phyloP scores from a whole-genome alignment of 2,888 invertebrate genomes.

The Endomychus coccineus region DNA sequence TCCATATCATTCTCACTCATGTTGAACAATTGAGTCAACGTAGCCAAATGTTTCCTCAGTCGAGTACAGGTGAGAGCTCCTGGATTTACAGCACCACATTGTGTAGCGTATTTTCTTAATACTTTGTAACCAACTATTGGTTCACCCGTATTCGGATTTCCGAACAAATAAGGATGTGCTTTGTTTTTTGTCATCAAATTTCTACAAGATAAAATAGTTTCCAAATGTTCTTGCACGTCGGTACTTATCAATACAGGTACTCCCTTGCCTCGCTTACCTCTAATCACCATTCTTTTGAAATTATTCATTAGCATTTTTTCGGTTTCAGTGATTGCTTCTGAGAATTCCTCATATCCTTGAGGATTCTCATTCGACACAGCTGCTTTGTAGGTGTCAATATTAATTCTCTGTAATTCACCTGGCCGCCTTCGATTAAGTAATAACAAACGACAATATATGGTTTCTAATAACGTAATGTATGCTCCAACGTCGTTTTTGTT shows the following conservation, averaged over 20 bases:
- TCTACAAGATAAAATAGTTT: too few species aligned
- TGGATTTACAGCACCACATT: constrained; percentile 24
- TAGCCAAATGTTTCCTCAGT: constrained; percentile 27
- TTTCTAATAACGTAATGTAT: constrained; percentile 14
- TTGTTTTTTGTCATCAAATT: too few species aligned
- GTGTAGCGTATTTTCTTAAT: constrained; percentile 16
- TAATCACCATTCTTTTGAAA: constrained; percentile 25
- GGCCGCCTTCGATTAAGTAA: constrained; percentile 22
- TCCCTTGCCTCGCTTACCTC: constrained; percentile 25
- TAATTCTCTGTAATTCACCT: constrained; percentile 17
- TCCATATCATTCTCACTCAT: constrained; percentile 25
- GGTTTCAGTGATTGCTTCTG: too few species aligned
- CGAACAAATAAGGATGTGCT: constrained; percentile 18
- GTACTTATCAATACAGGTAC: constrained; percentile 23
- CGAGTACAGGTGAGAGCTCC: constrained; percentile 22
- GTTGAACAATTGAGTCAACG: constrained; percentile 26
- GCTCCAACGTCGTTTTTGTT: constrained; percentile 12
- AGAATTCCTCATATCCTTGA: too few species aligned
- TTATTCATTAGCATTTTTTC: constrained; percentile 14
- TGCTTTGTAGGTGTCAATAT: not conserved
- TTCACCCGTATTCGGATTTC: constrained; percentile 6
- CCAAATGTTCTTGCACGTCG: constrained; percentile 23
- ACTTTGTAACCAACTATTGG: constrained; percentile 17
- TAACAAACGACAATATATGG: constrained; percentile 23
- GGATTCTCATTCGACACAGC: too few species aligned